Conservation (phyloP, 2,113 vertebrate species). For the Thamnaconus septentrionalis region DNA sequence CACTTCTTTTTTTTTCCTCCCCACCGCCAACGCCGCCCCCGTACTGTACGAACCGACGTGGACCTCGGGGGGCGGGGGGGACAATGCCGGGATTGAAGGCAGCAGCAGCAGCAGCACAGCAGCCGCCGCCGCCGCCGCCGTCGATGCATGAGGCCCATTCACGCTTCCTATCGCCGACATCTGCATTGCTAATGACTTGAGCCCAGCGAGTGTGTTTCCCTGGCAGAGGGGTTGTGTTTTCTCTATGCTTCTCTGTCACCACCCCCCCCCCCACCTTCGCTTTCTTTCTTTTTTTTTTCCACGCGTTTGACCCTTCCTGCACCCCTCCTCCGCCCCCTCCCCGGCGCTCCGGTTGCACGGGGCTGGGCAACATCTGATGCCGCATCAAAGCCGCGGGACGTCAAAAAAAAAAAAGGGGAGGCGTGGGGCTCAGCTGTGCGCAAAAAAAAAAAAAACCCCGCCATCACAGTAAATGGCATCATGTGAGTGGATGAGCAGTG, state of each 20-base stretch:
- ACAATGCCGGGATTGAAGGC: slow-evolving; percentile 84
- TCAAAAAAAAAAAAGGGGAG: slow-evolving; percentile 51
- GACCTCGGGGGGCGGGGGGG: slow-evolving; percentile 35
- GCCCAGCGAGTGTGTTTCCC: slow-evolving; percentile 40
- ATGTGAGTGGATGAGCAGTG: slow-evolving; percentile 24
- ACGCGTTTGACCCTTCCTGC: background rate
- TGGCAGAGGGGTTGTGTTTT: slow-evolving; percentile 44
- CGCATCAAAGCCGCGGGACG: slow-evolving; percentile 52
- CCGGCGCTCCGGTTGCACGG: slow-evolving; percentile 37
- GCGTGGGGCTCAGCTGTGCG: slow-evolving; percentile 53
- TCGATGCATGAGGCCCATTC: slow-evolving; percentile 79
- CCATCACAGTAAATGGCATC: slow-evolving; percentile 46
- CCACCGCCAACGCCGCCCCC: background rate
- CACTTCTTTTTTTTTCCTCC: slow-evolving; percentile 17
- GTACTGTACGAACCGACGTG: slow-evolving; percentile 52
- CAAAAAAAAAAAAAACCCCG: slow-evolving; percentile 26
- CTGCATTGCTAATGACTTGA: slow-evolving; percentile 82
- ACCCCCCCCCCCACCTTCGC: background rate
- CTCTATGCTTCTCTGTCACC: slow-evolving; percentile 45
- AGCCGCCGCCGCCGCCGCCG: slow-evolving; percentile 17
- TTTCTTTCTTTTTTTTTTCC: too few relatives aligned
- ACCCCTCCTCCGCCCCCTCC: slow-evolving; percentile 15
- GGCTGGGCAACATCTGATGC: slow-evolving; percentile 45
- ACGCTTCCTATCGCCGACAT: slow-evolving; percentile 75
- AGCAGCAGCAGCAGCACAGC: too few relatives aligned